Conservation (phyloP, 2,113 vertebrate genomes). For the Megaceryle maxima region DNA sequence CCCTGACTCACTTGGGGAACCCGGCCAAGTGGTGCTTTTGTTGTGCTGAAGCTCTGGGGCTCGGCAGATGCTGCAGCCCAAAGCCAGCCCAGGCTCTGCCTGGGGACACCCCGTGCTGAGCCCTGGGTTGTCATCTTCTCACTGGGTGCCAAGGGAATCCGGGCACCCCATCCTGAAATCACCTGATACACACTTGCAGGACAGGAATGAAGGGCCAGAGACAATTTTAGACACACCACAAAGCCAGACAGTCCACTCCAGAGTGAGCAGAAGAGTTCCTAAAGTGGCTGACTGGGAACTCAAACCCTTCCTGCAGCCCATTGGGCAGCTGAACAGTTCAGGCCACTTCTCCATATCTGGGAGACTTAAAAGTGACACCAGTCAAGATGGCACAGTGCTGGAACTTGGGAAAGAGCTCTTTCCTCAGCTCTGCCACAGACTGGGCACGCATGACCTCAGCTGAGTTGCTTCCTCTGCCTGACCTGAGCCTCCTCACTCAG, state of each 20-base stretch:
- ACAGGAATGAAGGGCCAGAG: neutral
- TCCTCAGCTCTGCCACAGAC: neutral
- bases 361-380: neutral
- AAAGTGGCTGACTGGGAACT: neutral
- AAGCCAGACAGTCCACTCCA: neutral
- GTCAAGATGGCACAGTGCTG: neutral
- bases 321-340: neutral
- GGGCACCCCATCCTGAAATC: neutral
- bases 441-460: neutral
- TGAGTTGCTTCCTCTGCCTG: neutral
- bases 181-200: neutral
- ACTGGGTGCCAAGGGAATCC: neutral
- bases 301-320: neutral
- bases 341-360: neutral
- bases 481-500: neutral
- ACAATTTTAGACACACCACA: rapidly evolving
- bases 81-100: neutral
- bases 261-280: rapidly evolving
- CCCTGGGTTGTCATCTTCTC: neutral
- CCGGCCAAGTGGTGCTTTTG: neutral
- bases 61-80: neutral
- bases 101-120: neutral
- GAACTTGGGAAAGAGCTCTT: neutral
- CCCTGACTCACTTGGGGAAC: neutral
- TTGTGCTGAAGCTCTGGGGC: neutral